Percentiles rank a stretch among this genome's conserved stretches.
Evolutionary conservation across 2,797 vertebrate genomes (phyloP).

Genomic region (Aldrovandia affinis): DNA sequence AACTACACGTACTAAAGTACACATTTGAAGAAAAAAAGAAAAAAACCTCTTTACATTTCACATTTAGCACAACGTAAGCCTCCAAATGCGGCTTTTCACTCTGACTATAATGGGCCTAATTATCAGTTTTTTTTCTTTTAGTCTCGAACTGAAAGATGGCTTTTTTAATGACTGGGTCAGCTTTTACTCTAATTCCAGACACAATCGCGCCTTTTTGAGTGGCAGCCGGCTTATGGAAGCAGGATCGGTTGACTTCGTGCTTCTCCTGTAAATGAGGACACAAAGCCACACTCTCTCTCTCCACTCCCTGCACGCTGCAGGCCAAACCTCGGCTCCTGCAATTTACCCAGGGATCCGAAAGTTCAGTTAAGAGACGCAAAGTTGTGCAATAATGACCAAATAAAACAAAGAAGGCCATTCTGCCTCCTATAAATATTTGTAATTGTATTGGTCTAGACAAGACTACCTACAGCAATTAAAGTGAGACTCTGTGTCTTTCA

Average conservation of each 20-base stretch:
- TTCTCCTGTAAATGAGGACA: slow-evolving; percentile 24
- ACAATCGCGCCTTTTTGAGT: slow-evolving; percentile 26
- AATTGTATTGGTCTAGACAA: slow-evolving; percentile 26
- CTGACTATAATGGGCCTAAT: slow-evolving; percentile 23
- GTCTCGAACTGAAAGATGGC: not conserved
- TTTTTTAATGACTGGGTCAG: slow-evolving; percentile 15
- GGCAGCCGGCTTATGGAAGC: not conserved
- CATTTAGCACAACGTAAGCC: slow-evolving; percentile 17
- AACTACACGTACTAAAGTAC: not conserved
- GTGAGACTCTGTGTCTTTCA: slow-evolving; percentile 11
- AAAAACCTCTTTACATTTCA: slow-evolving; percentile 24
- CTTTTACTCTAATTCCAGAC: slow-evolving; percentile 24
- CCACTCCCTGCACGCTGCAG: not conserved
- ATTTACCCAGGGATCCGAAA: not conserved
- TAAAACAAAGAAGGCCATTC: slow-evolving; percentile 22
- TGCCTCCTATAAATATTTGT: slow-evolving; percentile 28
- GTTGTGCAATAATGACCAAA: slow-evolving; percentile 24
- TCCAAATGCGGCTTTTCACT: not conserved
- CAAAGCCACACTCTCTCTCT: slow-evolving; percentile 5
- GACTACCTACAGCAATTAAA: slow-evolving; percentile 19
- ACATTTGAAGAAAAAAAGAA: slow-evolving; percentile 19
- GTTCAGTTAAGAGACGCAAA: slow-evolving; percentile 13
- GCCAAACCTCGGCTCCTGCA: not conserved
- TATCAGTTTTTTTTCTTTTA: slow-evolving; percentile 17
- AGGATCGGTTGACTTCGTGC: slow-evolving; percentile 24